A percentile compares a stretch with the other conserved stretches of the same genome.
These are phyloP conservation scores for Ranitomeya variabilis DNA, from an alignment of 2,113 vertebrate species.

Conservation along the genomic window DNA sequence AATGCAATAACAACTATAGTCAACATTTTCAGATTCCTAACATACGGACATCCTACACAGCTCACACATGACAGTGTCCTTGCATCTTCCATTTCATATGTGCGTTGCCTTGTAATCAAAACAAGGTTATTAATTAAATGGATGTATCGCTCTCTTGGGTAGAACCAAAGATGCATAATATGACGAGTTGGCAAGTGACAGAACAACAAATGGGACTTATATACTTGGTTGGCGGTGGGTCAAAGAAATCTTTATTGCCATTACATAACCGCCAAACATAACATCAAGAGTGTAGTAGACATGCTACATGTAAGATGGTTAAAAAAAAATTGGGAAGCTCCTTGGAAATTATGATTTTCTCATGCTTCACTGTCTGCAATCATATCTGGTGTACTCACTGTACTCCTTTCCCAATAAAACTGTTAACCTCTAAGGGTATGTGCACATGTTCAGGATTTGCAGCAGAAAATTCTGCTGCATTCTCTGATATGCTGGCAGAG, in stretches of 20 bases:
- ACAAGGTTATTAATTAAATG: slow-evolving; percentile 1
- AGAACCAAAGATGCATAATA: background rate
- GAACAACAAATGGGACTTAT: background rate
- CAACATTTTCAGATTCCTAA: background rate
- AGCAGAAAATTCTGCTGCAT: no score
- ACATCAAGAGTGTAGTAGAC: background rate
- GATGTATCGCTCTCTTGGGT: background rate
- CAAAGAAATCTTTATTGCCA: background rate
- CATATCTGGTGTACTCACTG: no score
- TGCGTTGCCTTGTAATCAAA: background rate
- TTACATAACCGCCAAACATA: background rate
- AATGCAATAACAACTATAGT: background rate
- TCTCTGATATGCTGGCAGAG: no score
- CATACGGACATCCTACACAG: background rate
- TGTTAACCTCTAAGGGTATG: no score
- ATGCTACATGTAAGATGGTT: no score
- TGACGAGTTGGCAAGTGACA: background rate
- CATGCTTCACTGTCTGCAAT: no score
- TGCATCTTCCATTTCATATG: background rate
- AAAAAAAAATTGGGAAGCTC: no score
- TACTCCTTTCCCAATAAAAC: no score
- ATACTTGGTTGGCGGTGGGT: background rate
- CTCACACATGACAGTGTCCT: background rate
- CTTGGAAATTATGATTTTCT: no score
- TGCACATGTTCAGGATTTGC: no score